phyloP scores from a whole-genome alignment of 2,113 vertebrate genomes.

The Hippocampus zosterae region DNA sequence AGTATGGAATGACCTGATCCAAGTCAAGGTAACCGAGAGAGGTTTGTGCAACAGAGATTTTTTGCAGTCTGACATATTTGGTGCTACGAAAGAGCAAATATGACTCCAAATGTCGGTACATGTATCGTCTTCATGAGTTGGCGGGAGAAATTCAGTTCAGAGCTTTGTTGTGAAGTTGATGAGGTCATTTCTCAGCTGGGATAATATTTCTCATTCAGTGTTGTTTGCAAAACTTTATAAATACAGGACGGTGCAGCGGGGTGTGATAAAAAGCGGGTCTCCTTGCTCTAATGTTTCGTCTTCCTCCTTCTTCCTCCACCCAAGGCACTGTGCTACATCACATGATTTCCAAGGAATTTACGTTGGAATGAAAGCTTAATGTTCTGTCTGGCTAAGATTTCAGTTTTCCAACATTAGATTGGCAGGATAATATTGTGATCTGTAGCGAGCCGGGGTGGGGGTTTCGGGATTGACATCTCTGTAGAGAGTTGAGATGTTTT shows the following conservation, averaged over 20 bases:
- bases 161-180: background rate
- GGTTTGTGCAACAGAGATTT: background rate
- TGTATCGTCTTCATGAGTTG: background rate
- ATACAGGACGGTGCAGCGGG: background rate
- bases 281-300: slow-evolving; percentile 25
- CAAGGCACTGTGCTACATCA: slow-evolving; percentile 15
- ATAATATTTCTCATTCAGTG: background rate
- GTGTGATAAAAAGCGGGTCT: background rate
- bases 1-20: background rate
- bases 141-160: background rate
- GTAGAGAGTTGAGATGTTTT: slow-evolving; percentile 12
- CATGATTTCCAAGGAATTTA: slow-evolving; percentile 46
- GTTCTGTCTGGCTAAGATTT: slow-evolving; percentile 47
- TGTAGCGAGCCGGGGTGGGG: slow-evolving; percentile 15
- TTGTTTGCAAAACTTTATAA: background rate
- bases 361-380: slow-evolving; percentile 51
- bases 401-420: slow-evolving; percentile 42
- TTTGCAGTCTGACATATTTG: background rate
- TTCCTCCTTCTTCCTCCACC: slow-evolving; percentile 8
- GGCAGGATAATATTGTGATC: slow-evolving; percentile 35
- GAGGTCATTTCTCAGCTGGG: background rate
- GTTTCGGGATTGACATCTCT: slow-evolving; percentile 15
- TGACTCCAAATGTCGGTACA: background rate
- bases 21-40: background rate
- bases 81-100: background rate